Conservation (phyloP, 2,888 invertebrate genomes). For the Meta bourneti region DNA sequence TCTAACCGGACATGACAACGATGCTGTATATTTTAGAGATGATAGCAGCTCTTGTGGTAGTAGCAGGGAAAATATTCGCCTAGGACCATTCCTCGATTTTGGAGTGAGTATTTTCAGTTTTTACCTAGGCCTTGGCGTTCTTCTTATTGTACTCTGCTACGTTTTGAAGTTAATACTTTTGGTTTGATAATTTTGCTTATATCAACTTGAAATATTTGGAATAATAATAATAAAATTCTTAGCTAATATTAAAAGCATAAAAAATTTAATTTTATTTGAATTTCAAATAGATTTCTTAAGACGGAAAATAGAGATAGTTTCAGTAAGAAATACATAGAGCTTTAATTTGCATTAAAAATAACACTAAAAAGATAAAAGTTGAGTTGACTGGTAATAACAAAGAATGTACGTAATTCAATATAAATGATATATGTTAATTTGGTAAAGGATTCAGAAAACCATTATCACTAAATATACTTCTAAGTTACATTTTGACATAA, state of each 20-base stretch:
- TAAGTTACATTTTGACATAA: too few relatives aligned
- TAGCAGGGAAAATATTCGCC: slow-evolving; percentile 73
- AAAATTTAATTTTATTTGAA: not conserved
- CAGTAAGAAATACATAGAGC: too few relatives aligned
- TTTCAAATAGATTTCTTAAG: too few relatives aligned
- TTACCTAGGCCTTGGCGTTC: not conserved
- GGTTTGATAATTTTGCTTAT: too few relatives aligned
- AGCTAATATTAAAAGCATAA: not conserved
- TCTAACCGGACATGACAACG: slow-evolving; percentile 67
- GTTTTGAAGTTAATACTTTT: not conserved
- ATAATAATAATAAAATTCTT: not conserved
- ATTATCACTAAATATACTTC: too few relatives aligned
- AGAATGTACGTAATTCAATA: too few relatives aligned
- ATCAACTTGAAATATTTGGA: not conserved
- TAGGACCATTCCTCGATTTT: slow-evolving; percentile 76
- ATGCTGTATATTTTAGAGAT: slow-evolving; percentile 69
- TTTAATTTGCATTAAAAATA: too few relatives aligned
- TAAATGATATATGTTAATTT: too few relatives aligned
- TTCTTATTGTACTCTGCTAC: not conserved
- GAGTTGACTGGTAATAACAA: too few relatives aligned
- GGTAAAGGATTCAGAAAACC: too few relatives aligned
- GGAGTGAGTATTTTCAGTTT: slow-evolving; percentile 56
- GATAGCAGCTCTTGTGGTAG: slow-evolving; percentile 69
- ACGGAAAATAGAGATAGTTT: too few relatives aligned
- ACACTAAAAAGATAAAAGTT: too few relatives aligned